phyloP scores from a whole-genome alignment of 2,797 vertebrate genomes.

The Hipposideros larvatus region DNA sequence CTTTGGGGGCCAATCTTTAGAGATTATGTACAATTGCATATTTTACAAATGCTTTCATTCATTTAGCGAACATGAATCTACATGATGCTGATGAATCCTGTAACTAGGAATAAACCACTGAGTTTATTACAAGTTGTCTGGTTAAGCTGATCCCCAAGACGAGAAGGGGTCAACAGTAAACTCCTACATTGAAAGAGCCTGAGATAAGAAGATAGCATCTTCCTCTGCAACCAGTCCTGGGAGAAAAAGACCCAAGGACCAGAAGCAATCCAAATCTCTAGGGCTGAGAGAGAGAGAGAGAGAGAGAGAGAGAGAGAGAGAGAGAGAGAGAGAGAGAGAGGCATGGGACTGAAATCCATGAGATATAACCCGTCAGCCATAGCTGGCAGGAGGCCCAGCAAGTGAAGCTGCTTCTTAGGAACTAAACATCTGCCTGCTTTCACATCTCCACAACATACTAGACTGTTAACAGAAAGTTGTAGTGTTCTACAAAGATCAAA shows the following conservation, averaged over 20 bases:
- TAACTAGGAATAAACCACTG: constrained; percentile 29
- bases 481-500: constrained; percentile 9
- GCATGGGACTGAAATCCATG: constrained; percentile 18
- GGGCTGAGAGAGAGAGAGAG: background rate
- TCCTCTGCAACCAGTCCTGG: background rate
- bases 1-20: background rate
- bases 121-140: constrained; percentile 38
- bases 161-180: constrained; percentile 36
- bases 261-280: constrained; percentile 18
- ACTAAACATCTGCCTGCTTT: constrained; percentile 55
- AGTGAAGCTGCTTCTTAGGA: background rate
- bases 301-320: background rate
- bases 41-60: constrained; percentile 30
- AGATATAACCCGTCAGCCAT: background rate
- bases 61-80: constrained; percentile 25
- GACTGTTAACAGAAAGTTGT: constrained; percentile 28
- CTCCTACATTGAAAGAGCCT: constrained; percentile 8
- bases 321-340: background rate
- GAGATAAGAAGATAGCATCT: background rate
- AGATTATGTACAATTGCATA: background rate
- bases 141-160: background rate
- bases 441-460: constrained; percentile 29
- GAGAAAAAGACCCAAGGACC: constrained; percentile 40
- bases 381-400: constrained; percentile 50
- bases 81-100: constrained; percentile 40